Evolutionary conservation across 2,797 vertebrate genomes (phyloP).

Genomic region (Phrynocephalus guinanensis): DNA sequence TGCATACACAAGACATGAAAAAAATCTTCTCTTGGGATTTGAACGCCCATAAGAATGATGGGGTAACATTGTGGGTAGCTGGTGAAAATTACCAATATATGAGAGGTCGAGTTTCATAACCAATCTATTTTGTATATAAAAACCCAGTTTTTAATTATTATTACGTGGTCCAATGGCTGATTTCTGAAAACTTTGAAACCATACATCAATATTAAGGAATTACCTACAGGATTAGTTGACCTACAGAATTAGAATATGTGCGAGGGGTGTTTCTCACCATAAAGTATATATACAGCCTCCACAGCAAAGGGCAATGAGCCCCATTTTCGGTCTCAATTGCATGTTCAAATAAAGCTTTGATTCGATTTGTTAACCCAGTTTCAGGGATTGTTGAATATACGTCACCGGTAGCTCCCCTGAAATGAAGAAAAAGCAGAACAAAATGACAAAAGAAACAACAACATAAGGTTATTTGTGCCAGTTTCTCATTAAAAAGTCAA

Average conservation of each 20-base stretch:
- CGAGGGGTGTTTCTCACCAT: conserved; percentile 80
- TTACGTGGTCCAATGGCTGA: neutral
- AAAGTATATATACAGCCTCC: conserved; percentile 94
- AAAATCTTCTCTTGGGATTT: neutral
- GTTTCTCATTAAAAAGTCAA: too few species aligned
- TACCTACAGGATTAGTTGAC: neutral
- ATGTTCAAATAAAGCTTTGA: conserved; percentile 88
- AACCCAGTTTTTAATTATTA: neutral
- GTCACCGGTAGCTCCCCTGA: conserved; percentile 74
- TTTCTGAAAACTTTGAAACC: neutral
- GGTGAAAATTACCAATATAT: neutral
- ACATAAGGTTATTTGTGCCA: too few species aligned
- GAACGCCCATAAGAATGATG: neutral
- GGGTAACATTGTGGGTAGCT: neutral
- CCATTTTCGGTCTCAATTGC: conserved; percentile 83
- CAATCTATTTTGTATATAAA: neutral
- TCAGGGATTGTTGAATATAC: conserved; percentile 83
- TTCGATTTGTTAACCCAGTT: conserved; percentile 90
- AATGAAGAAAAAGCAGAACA: conserved; percentile 51
- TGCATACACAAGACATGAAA: too few species aligned
- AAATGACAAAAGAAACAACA: neutral
- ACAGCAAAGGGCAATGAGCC: conserved; percentile 89
- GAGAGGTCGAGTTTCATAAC: neutral
- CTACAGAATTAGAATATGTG: neutral
- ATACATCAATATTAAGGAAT: neutral